Percentiles rank a stretch among this genome's conserved stretches.
These are phyloP conservation scores for Bombycilla garrulus DNA, from an alignment of 2,113 vertebrate species.

Conservation along the genomic window DNA sequence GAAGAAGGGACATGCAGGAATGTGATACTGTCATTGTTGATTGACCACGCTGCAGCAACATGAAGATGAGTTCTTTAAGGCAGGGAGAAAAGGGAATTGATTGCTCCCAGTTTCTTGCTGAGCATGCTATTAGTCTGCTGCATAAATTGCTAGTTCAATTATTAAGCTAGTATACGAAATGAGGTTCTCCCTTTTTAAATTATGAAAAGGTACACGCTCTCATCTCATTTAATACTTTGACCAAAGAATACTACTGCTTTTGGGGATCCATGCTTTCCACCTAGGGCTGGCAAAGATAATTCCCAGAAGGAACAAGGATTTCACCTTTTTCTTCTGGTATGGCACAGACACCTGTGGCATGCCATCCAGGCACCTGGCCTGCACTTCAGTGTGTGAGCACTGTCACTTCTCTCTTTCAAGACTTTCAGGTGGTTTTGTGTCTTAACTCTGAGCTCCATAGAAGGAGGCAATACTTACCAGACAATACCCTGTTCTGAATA, in stretches of 20 bases:
- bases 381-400: background rate
- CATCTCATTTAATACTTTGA: background rate
- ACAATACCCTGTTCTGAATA: background rate
- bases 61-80: background rate
- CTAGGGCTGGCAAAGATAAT: background rate
- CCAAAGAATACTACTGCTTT: background rate
- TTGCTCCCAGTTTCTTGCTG: background rate
- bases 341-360: fast-evolving
- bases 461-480: background rate
- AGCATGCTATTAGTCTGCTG: background rate
- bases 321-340: background rate
- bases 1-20: background rate
- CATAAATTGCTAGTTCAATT: background rate
- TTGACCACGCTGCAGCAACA: background rate
- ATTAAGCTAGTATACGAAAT: background rate
- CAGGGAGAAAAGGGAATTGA: background rate
- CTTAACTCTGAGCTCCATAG: background rate
- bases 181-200: background rate
- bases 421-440: background rate
- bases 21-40: background rate
- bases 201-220: background rate
- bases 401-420: background rate
- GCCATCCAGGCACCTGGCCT: background rate
- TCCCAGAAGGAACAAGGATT: background rate
- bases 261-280: background rate